Base-by-base conservation (phyloP, 2,113 vertebrate species). In the Pterocles burchelli region DNA sequence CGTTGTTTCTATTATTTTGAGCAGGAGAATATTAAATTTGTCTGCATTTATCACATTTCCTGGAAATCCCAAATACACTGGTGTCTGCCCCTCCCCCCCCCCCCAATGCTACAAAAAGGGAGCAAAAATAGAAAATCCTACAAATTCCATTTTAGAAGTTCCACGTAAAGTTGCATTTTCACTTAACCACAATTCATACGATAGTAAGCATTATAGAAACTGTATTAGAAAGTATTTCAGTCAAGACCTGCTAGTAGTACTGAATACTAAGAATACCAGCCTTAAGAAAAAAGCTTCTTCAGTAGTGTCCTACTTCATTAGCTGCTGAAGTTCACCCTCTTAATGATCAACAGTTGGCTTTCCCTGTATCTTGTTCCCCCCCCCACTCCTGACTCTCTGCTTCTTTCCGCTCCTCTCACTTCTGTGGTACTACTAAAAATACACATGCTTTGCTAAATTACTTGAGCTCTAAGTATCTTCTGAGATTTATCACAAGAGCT, bases 401-500 rank as follows among this genome's bases (percentile, higher is more conserved):
- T 80, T 75, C 62, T 88, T n/a, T 16, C 26, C 62, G 62, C 46
- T 93, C 33, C 52, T 82, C 45, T 68, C 33, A 57, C 62, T 82
- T 90, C 46, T 87, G 52, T 48, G 54, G 51, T 36, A 85, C 67
- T 80, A 90, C 43, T 91, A 52, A 92, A 96, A 97, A 93, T 79
- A 41, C 6, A 84, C 29, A 49, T 43, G 48, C 82, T 96, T 79
- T 90, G 15, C 55, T 88, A 92, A 95, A 89, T 77, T 38, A 88
- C 61, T 72, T 80, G 33, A 93, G 84, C 82, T 85, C 74, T 86
- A 48, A 92, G 25, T 92, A 82, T 61, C 73, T 91, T 86, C 61
- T 29, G 51, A 91, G 73, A 82, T 88, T 94, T 82, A 95, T 90
- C 66, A 79, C 34, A 76, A 93, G 88, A 92, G 61, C 51, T 91